Evolutionary conservation across 2,888 invertebrate species (phyloP).

Genomic region (Microplitis deprimator): DNA sequence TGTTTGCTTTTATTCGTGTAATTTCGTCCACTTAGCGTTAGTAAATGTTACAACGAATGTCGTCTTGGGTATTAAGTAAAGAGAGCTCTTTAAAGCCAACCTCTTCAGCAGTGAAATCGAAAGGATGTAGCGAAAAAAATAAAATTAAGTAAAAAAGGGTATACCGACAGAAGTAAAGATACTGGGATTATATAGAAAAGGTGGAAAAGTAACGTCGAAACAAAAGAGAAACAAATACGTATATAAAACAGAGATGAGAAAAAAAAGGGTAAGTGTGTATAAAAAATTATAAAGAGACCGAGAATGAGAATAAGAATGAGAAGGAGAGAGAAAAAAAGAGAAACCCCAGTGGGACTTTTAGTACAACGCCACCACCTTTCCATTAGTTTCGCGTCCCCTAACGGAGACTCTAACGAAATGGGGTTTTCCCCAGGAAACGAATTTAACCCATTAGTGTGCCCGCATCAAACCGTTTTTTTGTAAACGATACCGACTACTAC

Average conservation of each 20-base stretch:
- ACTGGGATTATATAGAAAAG: neutral
- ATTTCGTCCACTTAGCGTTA: neutral
- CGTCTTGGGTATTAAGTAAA: neutral
- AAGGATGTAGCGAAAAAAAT: neutral
- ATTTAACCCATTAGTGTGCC: conserved; percentile 53
- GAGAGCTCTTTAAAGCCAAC: neutral
- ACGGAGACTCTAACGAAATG: conserved; percentile 51
- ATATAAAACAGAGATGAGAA: neutral
- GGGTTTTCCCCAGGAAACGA: conserved; percentile 54
- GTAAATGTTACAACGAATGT: neutral
- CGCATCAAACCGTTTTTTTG: conserved; percentile 42
- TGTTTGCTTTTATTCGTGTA: neutral
- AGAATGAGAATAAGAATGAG: conserved; percentile 22
- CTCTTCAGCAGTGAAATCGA: neutral
- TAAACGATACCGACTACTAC: conserved; percentile 9
- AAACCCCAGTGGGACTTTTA: conserved; percentile 54
- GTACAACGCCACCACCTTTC: conserved; percentile 51
- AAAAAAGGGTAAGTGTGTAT: conserved; percentile 32
- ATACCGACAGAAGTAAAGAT: neutral
- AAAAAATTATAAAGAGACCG: conserved; percentile 28
- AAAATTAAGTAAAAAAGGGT: neutral
- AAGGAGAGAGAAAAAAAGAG: conserved; percentile 20
- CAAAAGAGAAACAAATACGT: neutral
- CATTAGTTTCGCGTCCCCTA: conserved; percentile 50
- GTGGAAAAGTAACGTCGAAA: neutral